These are phyloP conservation scores for Odocoileus hemionus DNA, from an alignment of 2,113 vertebrate genomes.

Conservation along the genomic window DNA sequence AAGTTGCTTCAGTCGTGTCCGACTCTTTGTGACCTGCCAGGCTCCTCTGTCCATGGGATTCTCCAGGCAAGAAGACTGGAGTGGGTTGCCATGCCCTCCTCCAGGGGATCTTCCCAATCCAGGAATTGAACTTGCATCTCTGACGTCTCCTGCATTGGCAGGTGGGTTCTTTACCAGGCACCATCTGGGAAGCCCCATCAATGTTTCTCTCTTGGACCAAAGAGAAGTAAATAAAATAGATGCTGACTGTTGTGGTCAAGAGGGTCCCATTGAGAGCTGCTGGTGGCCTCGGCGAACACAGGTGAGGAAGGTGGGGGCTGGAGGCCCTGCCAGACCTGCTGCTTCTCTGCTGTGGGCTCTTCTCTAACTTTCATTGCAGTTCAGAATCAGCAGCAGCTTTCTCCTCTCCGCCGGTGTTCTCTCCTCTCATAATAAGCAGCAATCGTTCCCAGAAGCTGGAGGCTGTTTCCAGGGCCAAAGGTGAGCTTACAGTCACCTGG, in stretches of 20 bases:
- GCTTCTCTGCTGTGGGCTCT: neutral
- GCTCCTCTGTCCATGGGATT: neutral
- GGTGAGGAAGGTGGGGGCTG: too few relatives aligned
- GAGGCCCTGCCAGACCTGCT: neutral
- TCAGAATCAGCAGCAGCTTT: neutral
- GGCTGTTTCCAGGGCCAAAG: constrained; percentile 68
- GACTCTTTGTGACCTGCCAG: neutral
- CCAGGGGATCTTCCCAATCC: neutral
- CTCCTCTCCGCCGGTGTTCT: neutral
- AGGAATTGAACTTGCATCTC: neutral
- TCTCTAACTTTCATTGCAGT: neutral
- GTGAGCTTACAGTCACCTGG: constrained; percentile 58
- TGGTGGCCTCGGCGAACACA: rapidly evolving
- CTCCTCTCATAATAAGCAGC: neutral
- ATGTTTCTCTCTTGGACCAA: neutral
- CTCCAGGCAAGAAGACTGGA: neutral
- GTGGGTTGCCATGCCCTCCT: neutral
- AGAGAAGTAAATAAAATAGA: neutral
- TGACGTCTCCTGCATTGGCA: neutral
- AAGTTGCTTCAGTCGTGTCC: neutral
- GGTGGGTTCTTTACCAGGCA: neutral
- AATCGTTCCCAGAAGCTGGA: constrained; percentile 39
- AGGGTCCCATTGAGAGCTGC: neutral
- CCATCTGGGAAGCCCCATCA: neutral
- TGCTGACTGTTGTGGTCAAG: neutral